A percentile compares a stretch with the other conserved stretches of the same genome.
phyloP scores from a whole-genome alignment of 2,797 vertebrate genomes.

The Odontamblyopus lacepedii region DNA sequence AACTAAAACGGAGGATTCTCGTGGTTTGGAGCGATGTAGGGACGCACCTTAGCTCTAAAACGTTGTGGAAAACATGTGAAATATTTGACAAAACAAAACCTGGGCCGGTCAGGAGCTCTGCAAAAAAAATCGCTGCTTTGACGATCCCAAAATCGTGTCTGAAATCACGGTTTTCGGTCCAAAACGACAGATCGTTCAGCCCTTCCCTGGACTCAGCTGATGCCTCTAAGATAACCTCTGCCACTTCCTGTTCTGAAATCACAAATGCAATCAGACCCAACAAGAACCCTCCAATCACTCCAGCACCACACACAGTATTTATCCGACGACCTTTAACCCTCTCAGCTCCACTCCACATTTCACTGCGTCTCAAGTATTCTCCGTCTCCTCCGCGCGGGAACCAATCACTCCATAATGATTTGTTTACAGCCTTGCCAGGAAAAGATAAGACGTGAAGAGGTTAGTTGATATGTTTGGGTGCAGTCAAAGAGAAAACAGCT shows the following conservation, averaged over 20 bases:
- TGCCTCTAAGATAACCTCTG: neutral
- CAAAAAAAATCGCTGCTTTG: too few relatives aligned
- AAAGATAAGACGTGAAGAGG: conserved; percentile 35
- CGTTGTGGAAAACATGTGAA: too few relatives aligned
- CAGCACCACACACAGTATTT: conserved; percentile 57
- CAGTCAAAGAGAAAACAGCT: conserved; percentile 51
- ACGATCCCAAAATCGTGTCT: too few relatives aligned
- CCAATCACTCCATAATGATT: conserved; percentile 58
- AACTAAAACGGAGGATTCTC: too few relatives aligned
- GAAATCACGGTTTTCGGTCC: too few relatives aligned
- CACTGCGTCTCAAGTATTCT: neutral
- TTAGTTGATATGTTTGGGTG: conserved; percentile 37
- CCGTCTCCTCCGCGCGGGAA: conserved; percentile 24
- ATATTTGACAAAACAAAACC: too few relatives aligned
- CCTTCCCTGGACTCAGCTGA: too few relatives aligned
- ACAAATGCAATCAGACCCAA: conserved; percentile 74
- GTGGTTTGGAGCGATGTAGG: too few relatives aligned
- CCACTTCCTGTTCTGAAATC: conserved; percentile 58
- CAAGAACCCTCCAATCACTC: conserved; percentile 74
- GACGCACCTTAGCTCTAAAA: too few relatives aligned
- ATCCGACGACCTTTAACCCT: conserved; percentile 56
- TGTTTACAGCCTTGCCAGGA: conserved; percentile 60
- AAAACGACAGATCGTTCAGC: too few relatives aligned
- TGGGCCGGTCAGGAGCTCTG: too few relatives aligned
- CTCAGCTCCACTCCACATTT: conserved; percentile 62